Base-by-base conservation (phyloP, 2,797 vertebrate species). In the Cynopterus sphinx region DNA sequence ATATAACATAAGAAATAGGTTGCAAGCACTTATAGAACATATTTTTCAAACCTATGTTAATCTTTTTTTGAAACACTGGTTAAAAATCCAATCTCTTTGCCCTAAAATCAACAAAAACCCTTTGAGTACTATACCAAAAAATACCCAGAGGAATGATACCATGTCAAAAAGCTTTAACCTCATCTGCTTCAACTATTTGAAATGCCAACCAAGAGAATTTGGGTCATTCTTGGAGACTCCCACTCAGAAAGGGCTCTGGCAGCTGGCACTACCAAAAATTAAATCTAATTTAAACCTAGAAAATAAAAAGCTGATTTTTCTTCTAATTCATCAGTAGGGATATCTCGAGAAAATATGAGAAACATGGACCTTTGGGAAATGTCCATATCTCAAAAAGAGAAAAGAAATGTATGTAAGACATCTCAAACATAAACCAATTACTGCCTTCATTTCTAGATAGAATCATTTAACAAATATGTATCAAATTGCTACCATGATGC, bases 231-330 rank as follows among this genome's bases (percentile, higher is more conserved):
- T 49, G 13, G 41, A 78, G 79, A 79, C 12, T 77, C 26, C 84
- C 78, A 91, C 70, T 85, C 65, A 74, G 63, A 85, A 91, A 84
- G 41, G 31, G 31, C 17, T 65, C 79, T 9, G n/a, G 67, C 43
- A 89, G 39, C 51, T 91, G 91, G 49, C 16, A 67, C 51, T 68
- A 89, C 36, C 39, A 93, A 86, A 94, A 91, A 87, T 78, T 77
- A 93, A 82, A 78, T 87, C 87, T 90, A 94, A 94, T 84, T 90
- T 88, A 95, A 90, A 91, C 55, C 26, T 26, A 71, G 65, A 91
- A 94, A 87, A 78, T 22, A 73, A 91, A 84, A 21, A 91, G 43
- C 24, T 81, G 71, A 92, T 67, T 82, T 94, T 93, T 91, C 67
- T 92, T 77, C 17, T 49, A 87, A 87, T 33, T 95, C 51, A 92